Conservation (phyloP, 2,113 vertebrate genomes). For the Chitala chitala region DNA sequence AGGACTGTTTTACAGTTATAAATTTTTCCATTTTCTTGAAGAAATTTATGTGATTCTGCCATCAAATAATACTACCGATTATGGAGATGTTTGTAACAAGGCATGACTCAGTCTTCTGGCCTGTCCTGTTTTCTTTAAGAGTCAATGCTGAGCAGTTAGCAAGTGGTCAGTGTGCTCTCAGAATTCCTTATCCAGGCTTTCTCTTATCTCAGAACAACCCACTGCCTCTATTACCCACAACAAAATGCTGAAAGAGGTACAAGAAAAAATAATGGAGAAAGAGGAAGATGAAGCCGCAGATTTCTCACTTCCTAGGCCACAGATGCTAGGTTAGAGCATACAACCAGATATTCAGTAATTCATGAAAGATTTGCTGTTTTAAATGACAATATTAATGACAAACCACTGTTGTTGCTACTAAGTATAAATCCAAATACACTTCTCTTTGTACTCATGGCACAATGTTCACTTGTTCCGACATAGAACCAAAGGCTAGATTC, state of each 20-base stretch:
- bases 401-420: not conserved
- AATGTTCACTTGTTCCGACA: not conserved
- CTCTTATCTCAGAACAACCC: slow-evolving; percentile 7
- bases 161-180: not conserved
- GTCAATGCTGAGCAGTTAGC: not conserved
- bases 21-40: not conserved
- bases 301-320: slow-evolving; percentile 11
- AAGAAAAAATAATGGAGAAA: slow-evolving; percentile 11
- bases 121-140: not conserved
- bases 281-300: not conserved
- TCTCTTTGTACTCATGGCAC: not conserved
- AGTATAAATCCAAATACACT: not conserved
- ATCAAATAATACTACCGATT: not conserved
- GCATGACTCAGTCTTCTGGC: no score
- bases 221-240: not conserved
- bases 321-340: slow-evolving; percentile 4
- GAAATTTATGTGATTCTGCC: not conserved
- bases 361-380: not conserved
- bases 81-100: no score
- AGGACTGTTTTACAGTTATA: not conserved
- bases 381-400: not conserved
- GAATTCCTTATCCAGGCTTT: not conserved
- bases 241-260: not conserved
- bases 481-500: not conserved
- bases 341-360: not conserved